These are phyloP conservation scores for Stegastes partitus DNA, from an alignment of 2,113 vertebrate genomes.

Conservation along the genomic window DNA sequence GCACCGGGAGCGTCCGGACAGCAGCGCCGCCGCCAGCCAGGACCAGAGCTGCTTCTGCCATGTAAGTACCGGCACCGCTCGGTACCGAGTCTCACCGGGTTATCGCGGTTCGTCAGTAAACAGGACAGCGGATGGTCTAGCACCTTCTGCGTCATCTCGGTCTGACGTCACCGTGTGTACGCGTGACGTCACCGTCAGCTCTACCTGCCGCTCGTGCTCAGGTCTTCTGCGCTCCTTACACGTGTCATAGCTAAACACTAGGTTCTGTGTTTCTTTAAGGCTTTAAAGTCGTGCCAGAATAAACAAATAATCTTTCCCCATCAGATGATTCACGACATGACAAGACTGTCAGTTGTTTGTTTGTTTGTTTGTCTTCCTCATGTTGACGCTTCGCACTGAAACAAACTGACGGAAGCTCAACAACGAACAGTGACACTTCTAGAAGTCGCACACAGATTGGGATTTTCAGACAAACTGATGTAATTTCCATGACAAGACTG, in stretches of 20 bases:
- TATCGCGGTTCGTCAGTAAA: too few relatives aligned
- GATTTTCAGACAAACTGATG: not conserved
- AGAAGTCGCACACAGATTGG: too few relatives aligned
- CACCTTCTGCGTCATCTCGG: conserved; percentile 71
- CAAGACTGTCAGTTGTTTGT: too few relatives aligned
- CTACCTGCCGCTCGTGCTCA: too few relatives aligned
- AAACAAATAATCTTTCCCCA: too few relatives aligned
- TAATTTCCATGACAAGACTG: conserved; percentile 15
- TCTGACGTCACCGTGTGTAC: conserved; percentile 70
- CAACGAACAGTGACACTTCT: not conserved
- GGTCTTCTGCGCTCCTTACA: too few relatives aligned
- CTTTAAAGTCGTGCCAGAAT: too few relatives aligned
- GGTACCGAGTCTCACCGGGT: too few relatives aligned
- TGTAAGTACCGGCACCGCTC: conserved; percentile 59
- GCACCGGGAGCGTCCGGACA: conserved; percentile 33
- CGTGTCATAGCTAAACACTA: too few relatives aligned
- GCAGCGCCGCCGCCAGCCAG: conserved; percentile 18
- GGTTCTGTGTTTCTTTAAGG: too few relatives aligned
- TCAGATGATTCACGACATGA: too few relatives aligned
- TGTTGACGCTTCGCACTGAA: not conserved
- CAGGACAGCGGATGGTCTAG: conserved; percentile 55
- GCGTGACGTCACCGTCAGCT: not conserved
- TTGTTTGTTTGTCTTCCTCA: too few relatives aligned
- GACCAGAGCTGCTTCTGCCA: conserved; percentile 87
- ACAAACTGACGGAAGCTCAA: not conserved